Base-by-base conservation (phyloP, 2,888 invertebrate genomes). In the Drosophila mimetica region DNA sequence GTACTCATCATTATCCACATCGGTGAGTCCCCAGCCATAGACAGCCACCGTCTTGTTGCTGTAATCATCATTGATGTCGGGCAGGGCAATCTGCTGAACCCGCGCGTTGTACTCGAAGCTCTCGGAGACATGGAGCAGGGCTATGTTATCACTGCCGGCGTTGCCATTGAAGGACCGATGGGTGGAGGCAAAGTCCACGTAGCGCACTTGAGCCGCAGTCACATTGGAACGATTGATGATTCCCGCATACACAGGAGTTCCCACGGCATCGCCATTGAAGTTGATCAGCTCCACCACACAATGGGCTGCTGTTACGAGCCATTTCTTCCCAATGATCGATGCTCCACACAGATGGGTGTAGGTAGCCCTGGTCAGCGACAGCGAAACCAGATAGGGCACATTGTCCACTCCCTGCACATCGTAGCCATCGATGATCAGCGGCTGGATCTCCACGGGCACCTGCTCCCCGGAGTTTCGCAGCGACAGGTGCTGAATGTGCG, bases 61-160 rank as follows among this genome's bases (percentile, higher is more conserved):
- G 47, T 75, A 90, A 4, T 77, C 66, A 46, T 89, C 89, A 0
- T 79, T 54, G 5, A 57, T 36, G 44, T 75, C 74, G 1, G 93
- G 93, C 64, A 93, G 71, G 1, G 89, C 72, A 7, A 92, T 89
- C 34, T 91, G 88, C 61, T 90, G 85, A 8, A 93, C 91, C 8
- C 77, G 70, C 4, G 83, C 76, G 41, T 83, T 87, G 42, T 90
- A 90, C 16, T 82, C 76, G 47, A 92, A 90, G 0, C 90, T 76
- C 28, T 80, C 59, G 2, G 82, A 76, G 1, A 91, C 81, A 34
- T 89, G 89, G 22, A 94, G 67, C 18, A 94, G 75, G 5, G 93
- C 94, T 53, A 94, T 93, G 74, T 94, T 94, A 71, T 93, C 92
- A 59, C 92, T 91, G 28, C 91, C 92, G 20, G 91, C 90, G 0